Conservation (phyloP, 2,888 invertebrate species). For the Smittia aterrima region DNA sequence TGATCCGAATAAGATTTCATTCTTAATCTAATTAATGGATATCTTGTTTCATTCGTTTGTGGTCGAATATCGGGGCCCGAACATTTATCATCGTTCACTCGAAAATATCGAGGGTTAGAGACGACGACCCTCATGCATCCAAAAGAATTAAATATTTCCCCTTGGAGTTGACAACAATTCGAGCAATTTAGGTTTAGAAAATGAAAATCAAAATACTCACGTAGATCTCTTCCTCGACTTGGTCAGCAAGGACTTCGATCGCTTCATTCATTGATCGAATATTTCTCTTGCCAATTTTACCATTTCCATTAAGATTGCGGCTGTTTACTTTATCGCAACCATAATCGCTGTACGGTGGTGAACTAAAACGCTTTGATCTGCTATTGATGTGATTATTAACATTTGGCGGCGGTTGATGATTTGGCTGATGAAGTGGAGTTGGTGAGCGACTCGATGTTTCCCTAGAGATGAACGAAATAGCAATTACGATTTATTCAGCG, state of each 20-base stretch:
- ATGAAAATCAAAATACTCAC: slow-evolving; percentile 12
- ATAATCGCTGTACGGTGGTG: slow-evolving; percentile 28
- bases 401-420: background rate
- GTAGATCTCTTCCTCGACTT: slow-evolving; percentile 32
- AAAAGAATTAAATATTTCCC: background rate
- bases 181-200: background rate
- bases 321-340: slow-evolving; percentile 34
- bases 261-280: slow-evolving; percentile 37
- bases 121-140: background rate
- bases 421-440: slow-evolving; percentile 33
- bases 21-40: slow-evolving; percentile 28
- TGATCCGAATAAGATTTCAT: background rate
- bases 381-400: slow-evolving; percentile 8
- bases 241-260: slow-evolving; percentile 38
- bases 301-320: slow-evolving; percentile 24
- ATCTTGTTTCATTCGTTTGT: background rate
- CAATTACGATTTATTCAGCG: background rate
- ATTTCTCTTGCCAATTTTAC: slow-evolving; percentile 25
- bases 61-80: too few species aligned
- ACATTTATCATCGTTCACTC: background rate
- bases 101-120: background rate
- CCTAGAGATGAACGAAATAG: background rate
- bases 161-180: background rate
- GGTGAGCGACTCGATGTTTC: slow-evolving; percentile 35
- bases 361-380: slow-evolving; percentile 36